Evolutionary conservation across 2,113 vertebrate species (phyloP), one percentile per base, ranked within the genome.

Genomic region (Rhea americana): DNA sequence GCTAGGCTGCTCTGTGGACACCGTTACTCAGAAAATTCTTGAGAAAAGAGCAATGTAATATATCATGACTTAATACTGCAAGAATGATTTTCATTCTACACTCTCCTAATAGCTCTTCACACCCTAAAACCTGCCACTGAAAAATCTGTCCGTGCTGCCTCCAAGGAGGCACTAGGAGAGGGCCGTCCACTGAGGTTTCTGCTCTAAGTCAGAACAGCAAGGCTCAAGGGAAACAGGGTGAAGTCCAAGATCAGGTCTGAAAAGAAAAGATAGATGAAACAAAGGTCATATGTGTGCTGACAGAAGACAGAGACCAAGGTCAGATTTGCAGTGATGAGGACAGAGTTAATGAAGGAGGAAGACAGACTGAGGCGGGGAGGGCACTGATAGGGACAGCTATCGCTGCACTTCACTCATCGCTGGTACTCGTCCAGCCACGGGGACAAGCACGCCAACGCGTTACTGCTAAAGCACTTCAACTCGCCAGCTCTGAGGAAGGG

Each of bases 371-470:
- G 79, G 76, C 74, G 6, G 14, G 62, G 32, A 14, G 9, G 37
- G 45, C 45, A 25, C 15, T 41, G 14, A 41, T n/a, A 67, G 67
- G 58, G 14, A 20, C 22, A 72, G 55, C n/a, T 51, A 7, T 68
- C 47, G 8, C 62, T 55, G 84, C 67, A n/a, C 67, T 50, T 18
- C 35, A 8, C 85, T 70, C 12, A 0, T 37, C 74, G 20, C 68
- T 84, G 37, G 45, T 1, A 45, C 84, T 65, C 68, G 67, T 83
- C 6, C 76, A 65, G 89, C 41, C 84, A 47, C 76, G 89, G 18
- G 0, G 21, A 9, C 1, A 1, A 24, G 58, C 13, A 16, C 45
- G 65, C 73, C 70, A 18, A 59, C 2, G 2, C 41, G 47, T 17
- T 55, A 25, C 19, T 48, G 26, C 68, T 22, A 35, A n/a, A 66